Conservation (phyloP, 2,888 invertebrate genomes). For the Bombylius discolor region DNA sequence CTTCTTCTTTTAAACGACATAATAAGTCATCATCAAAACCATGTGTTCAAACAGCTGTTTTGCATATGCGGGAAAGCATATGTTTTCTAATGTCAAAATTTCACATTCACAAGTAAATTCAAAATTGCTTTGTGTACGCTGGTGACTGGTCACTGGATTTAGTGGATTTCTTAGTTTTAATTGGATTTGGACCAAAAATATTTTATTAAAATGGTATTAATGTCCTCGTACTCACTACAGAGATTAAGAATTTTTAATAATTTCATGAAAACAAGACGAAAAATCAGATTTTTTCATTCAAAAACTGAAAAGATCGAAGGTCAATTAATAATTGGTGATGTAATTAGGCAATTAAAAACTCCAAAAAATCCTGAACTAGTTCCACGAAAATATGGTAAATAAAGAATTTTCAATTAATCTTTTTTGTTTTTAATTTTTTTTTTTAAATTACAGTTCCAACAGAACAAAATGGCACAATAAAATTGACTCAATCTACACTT, state of each 20-base stretch:
- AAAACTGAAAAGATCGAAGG: conserved; percentile 21
- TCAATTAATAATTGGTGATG: conserved; percentile 60
- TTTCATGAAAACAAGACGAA: background rate
- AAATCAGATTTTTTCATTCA: background rate
- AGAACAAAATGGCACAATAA: conserved; percentile 39
- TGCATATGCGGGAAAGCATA: too few relatives aligned
- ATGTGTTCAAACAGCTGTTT: too few relatives aligned
- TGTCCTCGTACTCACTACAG: background rate
- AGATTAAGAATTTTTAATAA: background rate
- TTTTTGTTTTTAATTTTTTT: background rate
- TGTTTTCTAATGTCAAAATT: background rate
- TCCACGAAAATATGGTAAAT: conserved; percentile 43
- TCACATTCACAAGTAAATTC: background rate
- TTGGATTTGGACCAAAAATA: background rate
- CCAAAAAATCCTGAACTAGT: conserved; percentile 67
- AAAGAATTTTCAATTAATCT: background rate
- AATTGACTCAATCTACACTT: conserved; percentile 56
- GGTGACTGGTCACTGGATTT: too few relatives aligned
- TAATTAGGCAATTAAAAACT: conserved; percentile 48
- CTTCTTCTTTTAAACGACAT: too few relatives aligned
- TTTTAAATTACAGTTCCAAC: background rate
- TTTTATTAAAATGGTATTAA: background rate
- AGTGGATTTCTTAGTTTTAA: background rate
- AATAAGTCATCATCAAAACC: too few relatives aligned
- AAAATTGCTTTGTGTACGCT: background rate